A percentile compares a stretch with the other conserved stretches of the same genome.
Evolutionary conservation across 1,140 invertebrate species (phyloP).

Genomic region (Rhynchophorus ferrugineus): DNA sequence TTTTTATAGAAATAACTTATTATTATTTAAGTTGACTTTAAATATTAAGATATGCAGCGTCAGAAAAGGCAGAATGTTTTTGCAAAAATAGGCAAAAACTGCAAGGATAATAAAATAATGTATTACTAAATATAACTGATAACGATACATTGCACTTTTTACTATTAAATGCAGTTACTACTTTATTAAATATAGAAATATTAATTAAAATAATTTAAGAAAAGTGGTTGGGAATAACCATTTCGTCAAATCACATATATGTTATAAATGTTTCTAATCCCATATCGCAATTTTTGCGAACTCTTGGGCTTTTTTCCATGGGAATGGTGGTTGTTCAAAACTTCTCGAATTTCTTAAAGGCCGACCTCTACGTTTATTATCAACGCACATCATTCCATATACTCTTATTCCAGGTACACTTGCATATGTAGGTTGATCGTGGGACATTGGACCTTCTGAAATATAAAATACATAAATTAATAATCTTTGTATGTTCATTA

Average conservation of each 20-base stretch:
- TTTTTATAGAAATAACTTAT: no score
- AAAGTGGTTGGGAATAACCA: neutral
- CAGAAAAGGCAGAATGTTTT: no score
- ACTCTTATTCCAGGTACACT: conserved; percentile 86
- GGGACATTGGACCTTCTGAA: conserved; percentile 84
- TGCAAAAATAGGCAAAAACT: no score
- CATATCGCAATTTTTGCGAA: conserved; percentile 52
- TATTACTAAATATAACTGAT: no score
- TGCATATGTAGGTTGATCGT: conserved; percentile 87
- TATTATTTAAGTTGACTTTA: no score
- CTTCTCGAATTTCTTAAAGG: conserved; percentile 45
- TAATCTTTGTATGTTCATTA: no score
- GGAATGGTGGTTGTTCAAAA: conserved; percentile 52
- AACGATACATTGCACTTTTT: neutral
- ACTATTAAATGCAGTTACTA: no score
- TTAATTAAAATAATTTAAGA: no score
- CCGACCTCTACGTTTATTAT: conserved; percentile 44
- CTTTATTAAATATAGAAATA: no score
- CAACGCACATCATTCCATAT: conserved; percentile 89
- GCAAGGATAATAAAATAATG: no score
- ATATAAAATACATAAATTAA: conserved; percentile 9
- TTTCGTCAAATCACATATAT: conserved; percentile 10
- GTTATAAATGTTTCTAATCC: conserved; percentile 42
- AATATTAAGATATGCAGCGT: no score
- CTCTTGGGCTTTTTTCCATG: conserved; percentile 64